Evolutionary conservation across 2,113 vertebrate species (phyloP), one percentile per base, ranked within the genome.

Genomic region (Grammomys surdaster): DNA sequence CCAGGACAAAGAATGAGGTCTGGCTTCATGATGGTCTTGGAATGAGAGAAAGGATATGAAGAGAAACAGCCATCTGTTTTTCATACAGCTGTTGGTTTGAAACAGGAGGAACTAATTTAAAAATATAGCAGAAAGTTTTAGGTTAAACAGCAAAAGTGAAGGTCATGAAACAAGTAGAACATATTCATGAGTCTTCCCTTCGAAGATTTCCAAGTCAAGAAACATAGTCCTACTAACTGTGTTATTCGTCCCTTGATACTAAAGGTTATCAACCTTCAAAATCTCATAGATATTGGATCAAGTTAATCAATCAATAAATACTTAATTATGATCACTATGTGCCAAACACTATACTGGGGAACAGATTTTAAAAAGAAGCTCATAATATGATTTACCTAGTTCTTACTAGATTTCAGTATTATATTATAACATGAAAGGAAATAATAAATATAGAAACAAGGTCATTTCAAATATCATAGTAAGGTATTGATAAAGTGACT

Each of bases 71-170:
- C 43, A 88, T 84, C 51, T 95, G 85, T 95, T 93, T 87, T 88
- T 89, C 33, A 94, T 88, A 86, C 17, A 77, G 72, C 20, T 43
- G n/a, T 24, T 81, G 65, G 8, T 43, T 24, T 92, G 63, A 80
- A 46, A 89, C 40, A 96, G 75, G n/a, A 85, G 80, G 51, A 92
- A 58, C 4, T 80, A 33, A 94, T 95, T 92, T 95, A 80, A 89
- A 84, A 88, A 84, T 85, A 82, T 1, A 90, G 46, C 75, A 43
- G 10, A 95, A 19, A 20, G 28, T 65, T 88, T 91, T 95, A 67
- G 12, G 63, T 48, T 93, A 87, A 87, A 76, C 0, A 82, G 75
- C 78, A 95, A 91, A 77, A 70, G 13, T 77, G 31, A 76, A 40
- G 7, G 43, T 56, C 80, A 78, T 58, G 82, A 31, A 58, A 73